phyloP scores from a whole-genome alignment of 23 tunicate species.

The Oikopleura albicans region DNA sequence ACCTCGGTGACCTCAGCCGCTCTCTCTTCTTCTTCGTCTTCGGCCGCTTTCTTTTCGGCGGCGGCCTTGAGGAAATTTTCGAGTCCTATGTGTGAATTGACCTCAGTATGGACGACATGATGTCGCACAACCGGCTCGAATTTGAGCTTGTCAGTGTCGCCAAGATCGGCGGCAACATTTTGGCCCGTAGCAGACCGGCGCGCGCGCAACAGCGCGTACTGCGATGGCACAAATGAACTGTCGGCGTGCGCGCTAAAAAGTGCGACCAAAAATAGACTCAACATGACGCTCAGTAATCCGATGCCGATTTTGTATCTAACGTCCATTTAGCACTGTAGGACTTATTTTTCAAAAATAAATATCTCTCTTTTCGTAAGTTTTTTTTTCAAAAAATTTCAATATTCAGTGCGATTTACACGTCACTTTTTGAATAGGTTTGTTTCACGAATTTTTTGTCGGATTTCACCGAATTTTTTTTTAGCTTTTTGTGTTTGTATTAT shows the following conservation, averaged over 20 bases:
- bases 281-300: background rate
- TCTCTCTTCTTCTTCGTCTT: too few species aligned
- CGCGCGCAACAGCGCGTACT: background rate
- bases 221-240: background rate
- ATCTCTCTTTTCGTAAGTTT: too few species aligned
- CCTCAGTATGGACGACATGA: background rate
- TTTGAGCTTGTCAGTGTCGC: background rate
- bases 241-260: background rate
- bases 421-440: too few species aligned
- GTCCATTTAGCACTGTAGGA: background rate
- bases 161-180: background rate
- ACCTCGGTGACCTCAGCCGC: too few species aligned
- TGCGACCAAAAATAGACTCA: background rate
- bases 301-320: background rate
- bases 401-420: too few species aligned
- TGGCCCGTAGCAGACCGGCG: background rate
- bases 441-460: too few species aligned
- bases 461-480: background rate
- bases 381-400: too few species aligned
- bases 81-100: background rate
- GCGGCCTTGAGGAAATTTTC: background rate
- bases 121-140: background rate
- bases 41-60: too few species aligned
- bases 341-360: background rate
- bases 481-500: background rate